Evolutionary conservation across 2,888 invertebrate genomes (phyloP), one percentile per base, ranked within the genome.

Genomic region (Scotopteryx bipunctaria): DNA sequence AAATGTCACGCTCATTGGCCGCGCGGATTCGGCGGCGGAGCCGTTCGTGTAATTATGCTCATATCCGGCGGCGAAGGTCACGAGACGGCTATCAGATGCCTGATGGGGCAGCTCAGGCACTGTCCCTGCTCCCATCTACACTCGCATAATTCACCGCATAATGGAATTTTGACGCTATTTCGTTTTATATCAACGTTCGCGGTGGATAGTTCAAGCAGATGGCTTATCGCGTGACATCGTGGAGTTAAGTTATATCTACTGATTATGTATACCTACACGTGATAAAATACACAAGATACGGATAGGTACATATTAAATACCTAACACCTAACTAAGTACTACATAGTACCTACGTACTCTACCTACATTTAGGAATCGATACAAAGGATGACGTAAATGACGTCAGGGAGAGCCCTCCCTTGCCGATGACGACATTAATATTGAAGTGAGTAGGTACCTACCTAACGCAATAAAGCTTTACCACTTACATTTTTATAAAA

Each of bases 1-100:
- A 42, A 46, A 53, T 53, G 52, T 53, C 46, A 53, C 16, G 52
- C 46, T 37, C 37, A 47, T 37, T 42, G 42, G 46, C 31, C 17
- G 32, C 42, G 33, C 52, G 27, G 55, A 45, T 47, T 33, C 42
- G 23, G 52, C 31, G 47, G n/a, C 17, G 21, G 37, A 31, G 21
- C 6, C 36, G 23, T 33, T 19, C 19, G 13, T 36, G 42, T 42
- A 37, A 41, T 33, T 35, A 49, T 35, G 44, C 27, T 36, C 27
- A 42, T 21, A 44, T 54, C 44, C 54, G 48, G 29, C 15, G 14
- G 19, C 5, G 15, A 41, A n/a, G 37, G 40, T 40, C 38, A 38
- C 40, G 48, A 9, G 49, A 49, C 40, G 15, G 43, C 45, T 40
- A 41, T 44, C 50, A 31, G 47, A 31, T 31, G 16, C 31, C 32